Evolutionary conservation across 2,888 invertebrate species (phyloP).

Genomic region (Rhaphigaster nebulosa): DNA sequence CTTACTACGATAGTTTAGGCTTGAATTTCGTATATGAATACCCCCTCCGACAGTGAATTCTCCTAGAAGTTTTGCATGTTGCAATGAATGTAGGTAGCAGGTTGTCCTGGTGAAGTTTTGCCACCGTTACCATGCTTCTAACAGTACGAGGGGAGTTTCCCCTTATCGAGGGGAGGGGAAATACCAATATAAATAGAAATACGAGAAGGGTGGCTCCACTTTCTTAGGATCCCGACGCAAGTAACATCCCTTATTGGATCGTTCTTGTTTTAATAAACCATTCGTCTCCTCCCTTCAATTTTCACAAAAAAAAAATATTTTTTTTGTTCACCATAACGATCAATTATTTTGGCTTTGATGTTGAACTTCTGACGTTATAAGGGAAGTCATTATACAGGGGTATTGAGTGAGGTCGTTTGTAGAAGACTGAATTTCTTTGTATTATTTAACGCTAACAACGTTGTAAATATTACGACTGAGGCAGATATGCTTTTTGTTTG

Average conservation of each 20-base stretch:
- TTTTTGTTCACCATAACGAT: not conserved
- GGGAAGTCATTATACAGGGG: not conserved
- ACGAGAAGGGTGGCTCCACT: conserved; percentile 9
- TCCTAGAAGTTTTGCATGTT: not conserved
- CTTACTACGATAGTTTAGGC: too few species aligned
- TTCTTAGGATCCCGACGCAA: not conserved
- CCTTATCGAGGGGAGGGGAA: not conserved
- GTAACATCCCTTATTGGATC: conserved; percentile 1
- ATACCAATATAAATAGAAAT: conserved; percentile 25
- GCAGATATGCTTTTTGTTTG: not conserved
- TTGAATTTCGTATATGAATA: too few species aligned
- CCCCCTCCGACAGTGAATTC: too few species aligned
- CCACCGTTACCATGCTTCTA: not conserved
- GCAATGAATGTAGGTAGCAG: not conserved
- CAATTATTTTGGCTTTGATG: conserved; percentile 14
- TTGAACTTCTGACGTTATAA: not conserved
- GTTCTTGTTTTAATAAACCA: conserved; percentile 11
- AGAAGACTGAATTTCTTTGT: not conserved
- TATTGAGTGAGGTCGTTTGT: not conserved
- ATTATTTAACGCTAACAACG: not conserved
- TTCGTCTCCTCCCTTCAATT: not conserved
- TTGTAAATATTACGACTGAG: not conserved
- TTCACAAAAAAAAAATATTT: not conserved
- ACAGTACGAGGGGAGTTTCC: not conserved
- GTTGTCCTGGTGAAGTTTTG: not conserved